Evolutionary conservation across 1,140 invertebrate species (phyloP).

Genomic region (Sinella curviseta): DNA sequence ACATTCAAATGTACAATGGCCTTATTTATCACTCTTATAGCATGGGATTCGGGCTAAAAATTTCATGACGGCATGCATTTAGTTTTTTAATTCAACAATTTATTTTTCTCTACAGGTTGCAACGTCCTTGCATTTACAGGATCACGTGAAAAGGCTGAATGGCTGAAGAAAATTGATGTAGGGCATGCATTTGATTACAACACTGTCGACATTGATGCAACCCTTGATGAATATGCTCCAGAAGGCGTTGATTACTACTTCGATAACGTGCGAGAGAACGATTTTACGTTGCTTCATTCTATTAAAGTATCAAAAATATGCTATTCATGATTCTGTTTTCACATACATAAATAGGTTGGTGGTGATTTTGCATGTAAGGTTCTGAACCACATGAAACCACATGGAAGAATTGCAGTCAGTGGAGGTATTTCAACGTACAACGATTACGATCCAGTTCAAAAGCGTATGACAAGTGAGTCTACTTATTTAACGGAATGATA

Average conservation of each 20-base stretch:
- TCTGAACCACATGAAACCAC: constrained; percentile 63
- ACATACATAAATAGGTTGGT: constrained; percentile 66
- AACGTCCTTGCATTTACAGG: constrained; percentile 71
- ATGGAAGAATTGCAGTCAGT: constrained; percentile 64
- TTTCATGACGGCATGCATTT: too few species aligned
- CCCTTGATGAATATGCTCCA: constrained; percentile 65
- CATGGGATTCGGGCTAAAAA: too few species aligned
- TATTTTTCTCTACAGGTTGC: constrained; percentile 57
- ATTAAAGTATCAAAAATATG: too few species aligned
- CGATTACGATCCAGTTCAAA: constrained; percentile 51
- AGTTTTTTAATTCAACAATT: too few species aligned
- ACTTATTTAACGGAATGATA: too few species aligned
- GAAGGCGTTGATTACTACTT: constrained; percentile 72
- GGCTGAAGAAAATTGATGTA: constrained; percentile 66
- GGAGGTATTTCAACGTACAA: constrained; percentile 67
- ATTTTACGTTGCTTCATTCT: background rate
- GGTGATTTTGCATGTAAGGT: constrained; percentile 64
- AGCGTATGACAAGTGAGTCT: constrained; percentile 17
- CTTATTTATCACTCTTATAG: too few species aligned
- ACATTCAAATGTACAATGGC: too few species aligned
- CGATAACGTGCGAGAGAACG: constrained; percentile 68
- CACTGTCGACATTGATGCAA: constrained; percentile 58
- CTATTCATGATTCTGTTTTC: too few species aligned
- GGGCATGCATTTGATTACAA: constrained; percentile 73
- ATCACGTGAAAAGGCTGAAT: constrained; percentile 68